Evolutionary conservation across 2,797 vertebrate species (phyloP), one percentile per base, ranked within the genome.

Genomic region (Danio albolineatus): DNA sequence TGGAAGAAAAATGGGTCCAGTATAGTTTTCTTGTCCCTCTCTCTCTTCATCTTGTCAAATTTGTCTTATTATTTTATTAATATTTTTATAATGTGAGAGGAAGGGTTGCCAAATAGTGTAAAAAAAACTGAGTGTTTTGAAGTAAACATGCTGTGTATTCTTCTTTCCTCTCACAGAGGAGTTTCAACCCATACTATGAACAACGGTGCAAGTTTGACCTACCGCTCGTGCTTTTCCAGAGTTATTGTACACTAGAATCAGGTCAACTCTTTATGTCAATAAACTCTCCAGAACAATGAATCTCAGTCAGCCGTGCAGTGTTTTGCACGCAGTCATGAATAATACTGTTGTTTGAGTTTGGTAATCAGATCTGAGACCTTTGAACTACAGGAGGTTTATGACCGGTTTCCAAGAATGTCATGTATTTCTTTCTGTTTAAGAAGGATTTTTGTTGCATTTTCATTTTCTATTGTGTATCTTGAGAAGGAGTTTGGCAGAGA

Each of bases 281-380:
- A 60, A 44, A 53, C 41, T 53, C 17, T 21, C 38, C 60, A 66
- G 7, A 66, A 21, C 78, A 49, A 41, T n/a, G 16, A 1, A 28
- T 39, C 19, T 65, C 14, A 13, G 10, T 21, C 16, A 13, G 28
- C n/a, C 0, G 3, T 38, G 4, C 48, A 21, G 19, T 1, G 12
- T 28, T 13, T 10, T 12, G 4, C 7, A 10, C 2, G 0, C 16
- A 46, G 49, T 66, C 43, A 43, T 13, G 62, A n/a, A 57, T 73
- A 51, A 74, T 67, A 43, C 3, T 59, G 17, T 44, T 70, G 14
- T 62, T 76, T 19, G 5, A 16, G 53, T 49, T 19, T 69, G 5
- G 43, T 41, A 60, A 67, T 79, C 28, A 38, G 53, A 28, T 44
- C 53, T 57, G 39, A 57, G 53, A 56, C 38, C 39, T 72, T 57